These are phyloP conservation scores for Gymnarchus niloticus DNA, from an alignment of 2,113 vertebrate genomes.

Conservation along the genomic window DNA sequence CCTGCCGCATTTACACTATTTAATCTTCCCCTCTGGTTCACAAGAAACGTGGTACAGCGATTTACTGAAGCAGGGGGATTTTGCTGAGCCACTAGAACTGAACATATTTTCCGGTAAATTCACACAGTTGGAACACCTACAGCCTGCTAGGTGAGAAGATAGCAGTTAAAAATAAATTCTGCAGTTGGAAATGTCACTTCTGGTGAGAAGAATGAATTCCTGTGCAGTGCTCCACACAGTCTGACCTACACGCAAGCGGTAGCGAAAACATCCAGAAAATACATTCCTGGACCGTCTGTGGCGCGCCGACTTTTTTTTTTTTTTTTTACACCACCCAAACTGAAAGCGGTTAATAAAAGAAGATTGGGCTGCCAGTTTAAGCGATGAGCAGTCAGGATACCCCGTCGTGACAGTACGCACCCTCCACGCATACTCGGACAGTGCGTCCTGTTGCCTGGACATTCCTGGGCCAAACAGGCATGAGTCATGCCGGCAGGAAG, in stretches of 20 bases:
- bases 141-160: neutral
- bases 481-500: neutral
- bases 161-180: neutral
- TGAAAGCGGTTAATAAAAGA: neutral
- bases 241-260: neutral
- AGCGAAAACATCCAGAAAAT: slow-evolving; percentile 3
- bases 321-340: neutral
- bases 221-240: neutral
- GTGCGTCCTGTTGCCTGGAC: neutral
- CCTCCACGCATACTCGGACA: slow-evolving; percentile 14
- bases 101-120: neutral
- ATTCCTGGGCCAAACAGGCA: neutral
- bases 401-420: slow-evolving; percentile 23
- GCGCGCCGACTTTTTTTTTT: neutral
- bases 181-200: neutral
- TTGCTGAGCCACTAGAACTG: neutral
- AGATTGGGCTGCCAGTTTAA: slow-evolving; percentile 18
- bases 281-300: neutral
- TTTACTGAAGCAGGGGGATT: neutral
- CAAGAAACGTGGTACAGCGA: neutral
- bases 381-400: slow-evolving; percentile 30
- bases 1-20: neutral
- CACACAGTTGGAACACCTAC: neutral
- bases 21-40: neutral
- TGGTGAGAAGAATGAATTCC: neutral